Percentiles rank a stretch among this genome's conserved stretches.
Evolutionary conservation across 2,113 vertebrate genomes (phyloP).

Genomic region (Pollachius pollachius): DNA sequence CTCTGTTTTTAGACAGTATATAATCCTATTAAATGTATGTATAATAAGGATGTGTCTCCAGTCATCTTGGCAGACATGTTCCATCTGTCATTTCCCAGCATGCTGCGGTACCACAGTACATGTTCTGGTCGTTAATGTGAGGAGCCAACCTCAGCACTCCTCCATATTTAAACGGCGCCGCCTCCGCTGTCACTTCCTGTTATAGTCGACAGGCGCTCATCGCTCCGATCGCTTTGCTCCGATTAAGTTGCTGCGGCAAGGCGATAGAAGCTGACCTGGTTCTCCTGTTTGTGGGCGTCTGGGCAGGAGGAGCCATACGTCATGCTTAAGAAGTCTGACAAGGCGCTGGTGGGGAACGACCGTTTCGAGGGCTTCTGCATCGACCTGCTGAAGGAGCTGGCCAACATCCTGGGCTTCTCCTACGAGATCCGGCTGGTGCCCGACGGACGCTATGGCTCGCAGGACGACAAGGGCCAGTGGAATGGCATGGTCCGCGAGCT

Average conservation of each 20-base stretch:
- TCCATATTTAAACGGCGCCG: slow-evolving; percentile 47
- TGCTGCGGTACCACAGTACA: no score
- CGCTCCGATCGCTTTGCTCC: slow-evolving; percentile 63
- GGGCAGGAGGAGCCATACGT: slow-evolving; percentile 95
- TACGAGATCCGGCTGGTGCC: slow-evolving; percentile 95
- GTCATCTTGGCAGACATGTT: no score
- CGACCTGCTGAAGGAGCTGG: slow-evolving; percentile 93
- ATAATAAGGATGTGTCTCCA: no score
- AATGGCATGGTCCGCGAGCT: slow-evolving; percentile 97
- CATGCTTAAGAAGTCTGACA: slow-evolving; percentile 97
- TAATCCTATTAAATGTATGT: no score
- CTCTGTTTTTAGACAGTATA: no score
- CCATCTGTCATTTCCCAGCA: no score
- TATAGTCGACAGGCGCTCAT: slow-evolving; percentile 61
- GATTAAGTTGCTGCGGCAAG: slow-evolving; percentile 60
- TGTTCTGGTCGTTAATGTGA: no score
- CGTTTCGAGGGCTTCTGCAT: slow-evolving; percentile 98
- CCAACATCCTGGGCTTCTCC: slow-evolving; percentile 89
- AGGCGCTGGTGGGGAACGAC: slow-evolving; percentile 89
- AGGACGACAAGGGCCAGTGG: slow-evolving; percentile 98
- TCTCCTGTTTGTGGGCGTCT: slow-evolving; percentile 39
- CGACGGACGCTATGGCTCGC: slow-evolving; percentile 91
- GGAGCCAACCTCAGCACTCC: slow-evolving; percentile 23
- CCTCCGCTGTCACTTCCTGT: slow-evolving; percentile 62
- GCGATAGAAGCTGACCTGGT: slow-evolving; percentile 69